phyloP scores from a whole-genome alignment of 2,888 invertebrate genomes.

The Andricus quercusramuli region DNA sequence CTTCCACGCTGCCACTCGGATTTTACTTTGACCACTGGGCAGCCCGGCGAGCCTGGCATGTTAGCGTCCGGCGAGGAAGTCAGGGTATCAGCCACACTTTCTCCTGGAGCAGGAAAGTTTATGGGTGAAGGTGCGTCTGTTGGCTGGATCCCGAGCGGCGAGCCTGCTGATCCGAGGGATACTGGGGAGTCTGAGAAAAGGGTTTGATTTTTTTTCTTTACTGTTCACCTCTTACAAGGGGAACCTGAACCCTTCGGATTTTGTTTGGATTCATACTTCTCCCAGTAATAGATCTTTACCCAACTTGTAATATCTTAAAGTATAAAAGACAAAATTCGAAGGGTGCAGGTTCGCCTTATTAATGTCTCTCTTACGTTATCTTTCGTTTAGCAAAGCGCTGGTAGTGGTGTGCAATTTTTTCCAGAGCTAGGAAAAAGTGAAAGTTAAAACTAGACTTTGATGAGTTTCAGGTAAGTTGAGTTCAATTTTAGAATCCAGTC shows the following conservation, averaged over 20 bases:
- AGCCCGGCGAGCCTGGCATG: constrained; percentile 89
- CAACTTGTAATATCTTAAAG: too few relatives aligned
- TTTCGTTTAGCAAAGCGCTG: background rate
- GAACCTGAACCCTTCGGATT: too few relatives aligned
- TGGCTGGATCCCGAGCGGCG: constrained; percentile 75
- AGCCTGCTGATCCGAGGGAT: constrained; percentile 77
- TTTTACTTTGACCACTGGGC: constrained; percentile 76
- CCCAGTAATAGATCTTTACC: too few relatives aligned
- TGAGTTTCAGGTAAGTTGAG: background rate
- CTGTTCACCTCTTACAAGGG: constrained; percentile 42
- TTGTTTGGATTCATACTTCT: too few relatives aligned
- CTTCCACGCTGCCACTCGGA: constrained; percentile 80
- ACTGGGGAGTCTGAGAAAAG: constrained; percentile 76
- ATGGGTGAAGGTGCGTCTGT: constrained; percentile 77
- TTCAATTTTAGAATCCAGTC: background rate
- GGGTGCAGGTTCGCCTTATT: background rate
- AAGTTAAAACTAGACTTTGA: background rate
- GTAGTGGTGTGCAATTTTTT: background rate
- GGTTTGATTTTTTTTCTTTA: constrained; percentile 50
- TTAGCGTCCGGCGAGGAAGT: constrained; percentile 95
- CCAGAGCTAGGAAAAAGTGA: background rate
- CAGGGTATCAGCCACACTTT: constrained; percentile 95
- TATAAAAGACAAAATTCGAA: too few relatives aligned
- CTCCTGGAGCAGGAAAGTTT: constrained; percentile 83
- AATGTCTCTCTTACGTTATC: constrained; percentile 34